Conservation (phyloP, 1,140 invertebrate species). For the Leptinotarsa lineolata region DNA sequence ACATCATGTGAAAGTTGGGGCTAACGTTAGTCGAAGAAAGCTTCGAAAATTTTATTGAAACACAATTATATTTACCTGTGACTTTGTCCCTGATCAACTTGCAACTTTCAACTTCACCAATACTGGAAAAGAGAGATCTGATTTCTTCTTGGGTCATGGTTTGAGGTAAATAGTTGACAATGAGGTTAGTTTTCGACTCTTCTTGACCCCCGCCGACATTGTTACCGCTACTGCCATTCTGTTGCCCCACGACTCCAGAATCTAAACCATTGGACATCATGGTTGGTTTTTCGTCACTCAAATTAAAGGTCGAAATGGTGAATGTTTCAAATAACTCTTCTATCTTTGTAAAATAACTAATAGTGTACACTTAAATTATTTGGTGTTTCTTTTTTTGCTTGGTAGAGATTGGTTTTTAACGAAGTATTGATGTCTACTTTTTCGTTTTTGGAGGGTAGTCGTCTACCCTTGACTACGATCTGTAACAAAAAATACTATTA, state of each 20-base stretch:
- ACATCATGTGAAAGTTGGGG: neutral
- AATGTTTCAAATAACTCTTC: conserved; percentile 44
- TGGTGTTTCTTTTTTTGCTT: conserved; percentile 28
- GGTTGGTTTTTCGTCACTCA: conserved; percentile 47
- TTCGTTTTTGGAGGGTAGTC: conserved; percentile 16
- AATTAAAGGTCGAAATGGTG: conserved; percentile 45
- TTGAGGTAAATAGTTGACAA: conserved; percentile 99
- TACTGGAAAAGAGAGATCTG: conserved; percentile 93
- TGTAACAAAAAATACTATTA: conserved; percentile 13
- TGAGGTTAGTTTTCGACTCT: conserved; percentile 97
- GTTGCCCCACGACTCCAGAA: conserved; percentile 64
- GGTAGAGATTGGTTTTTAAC: conserved; percentile 5
- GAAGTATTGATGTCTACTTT: conserved; percentile 19
- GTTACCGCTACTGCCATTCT: conserved; percentile 71
- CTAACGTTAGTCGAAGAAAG: neutral
- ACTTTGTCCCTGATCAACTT: conserved; percentile 98
- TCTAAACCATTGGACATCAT: conserved; percentile 88
- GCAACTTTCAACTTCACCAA: conserved; percentile 98
- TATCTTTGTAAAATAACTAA: conserved; percentile 32
- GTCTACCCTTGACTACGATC: conserved; percentile 15
- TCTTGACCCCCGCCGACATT: conserved; percentile 73
- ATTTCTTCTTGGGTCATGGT: conserved; percentile 99
- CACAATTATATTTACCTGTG: conserved; percentile 71
- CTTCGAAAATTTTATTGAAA: neutral
- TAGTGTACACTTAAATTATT: conserved; percentile 30